Conservation (phyloP, 2,888 invertebrate species). For the Lobophora halterata region DNA sequence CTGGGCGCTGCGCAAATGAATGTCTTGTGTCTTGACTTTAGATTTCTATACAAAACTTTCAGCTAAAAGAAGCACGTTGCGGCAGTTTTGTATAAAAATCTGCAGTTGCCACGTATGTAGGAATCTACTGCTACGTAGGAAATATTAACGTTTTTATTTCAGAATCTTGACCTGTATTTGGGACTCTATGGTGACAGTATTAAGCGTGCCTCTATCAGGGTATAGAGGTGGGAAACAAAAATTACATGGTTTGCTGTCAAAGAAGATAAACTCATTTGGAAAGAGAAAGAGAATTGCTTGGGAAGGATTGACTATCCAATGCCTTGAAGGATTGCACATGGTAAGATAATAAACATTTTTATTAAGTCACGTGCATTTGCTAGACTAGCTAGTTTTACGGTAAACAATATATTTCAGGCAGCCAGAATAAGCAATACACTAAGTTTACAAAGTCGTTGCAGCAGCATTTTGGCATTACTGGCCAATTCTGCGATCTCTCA, state of each 20-base stretch:
- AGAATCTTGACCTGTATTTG: conserved; percentile 94
- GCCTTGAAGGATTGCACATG: conserved; percentile 94
- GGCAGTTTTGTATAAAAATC: too few species aligned
- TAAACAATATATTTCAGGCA: conserved; percentile 75
- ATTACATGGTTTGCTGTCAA: conserved; percentile 78
- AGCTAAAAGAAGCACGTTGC: too few species aligned
- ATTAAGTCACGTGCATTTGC: not conserved
- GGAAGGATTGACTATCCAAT: conserved; percentile 90
- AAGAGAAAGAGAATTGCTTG: conserved; percentile 69
- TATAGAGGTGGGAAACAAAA: conserved; percentile 63
- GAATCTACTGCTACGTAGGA: too few species aligned
- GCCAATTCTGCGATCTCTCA: conserved; percentile 94
- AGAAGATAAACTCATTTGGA: conserved; percentile 74
- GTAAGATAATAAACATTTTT: conserved; percentile 51
- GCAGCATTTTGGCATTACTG: conserved; percentile 91
- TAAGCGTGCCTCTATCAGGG: conserved; percentile 88
- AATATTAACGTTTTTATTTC: too few species aligned
- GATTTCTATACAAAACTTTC: too few species aligned
- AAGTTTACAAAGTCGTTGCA: conserved; percentile 94
- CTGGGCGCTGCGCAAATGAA: too few species aligned
- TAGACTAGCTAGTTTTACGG: not conserved
- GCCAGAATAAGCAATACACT: conserved; percentile 94
- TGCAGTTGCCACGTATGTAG: too few species aligned
- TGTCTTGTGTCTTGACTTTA: too few species aligned
- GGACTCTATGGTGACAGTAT: conserved; percentile 93